These are phyloP conservation scores for Crax fasciolata DNA, from an alignment of 2,797 vertebrate species.

Conservation along the genomic window DNA sequence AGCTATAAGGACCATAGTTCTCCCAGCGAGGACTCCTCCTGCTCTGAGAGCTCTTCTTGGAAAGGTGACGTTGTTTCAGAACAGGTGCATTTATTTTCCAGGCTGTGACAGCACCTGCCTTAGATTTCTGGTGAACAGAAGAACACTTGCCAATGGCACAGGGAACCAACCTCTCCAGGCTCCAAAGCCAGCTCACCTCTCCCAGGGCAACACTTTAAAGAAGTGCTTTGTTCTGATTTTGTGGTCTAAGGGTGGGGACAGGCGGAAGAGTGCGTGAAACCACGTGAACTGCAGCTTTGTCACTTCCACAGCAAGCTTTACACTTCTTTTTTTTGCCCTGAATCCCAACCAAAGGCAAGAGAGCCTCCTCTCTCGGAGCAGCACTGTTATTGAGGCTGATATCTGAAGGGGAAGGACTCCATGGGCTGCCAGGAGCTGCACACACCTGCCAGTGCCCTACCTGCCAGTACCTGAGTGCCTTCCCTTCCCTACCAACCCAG, in stretches of 20 bases:
- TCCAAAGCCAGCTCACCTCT: background rate
- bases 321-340: background rate
- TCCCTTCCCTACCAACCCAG: background rate
- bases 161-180: background rate
- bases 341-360: background rate
- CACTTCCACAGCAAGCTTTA: background rate
- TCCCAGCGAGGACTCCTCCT: background rate
- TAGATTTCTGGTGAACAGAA: background rate
- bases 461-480: background rate
- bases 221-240: background rate
- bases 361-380: background rate
- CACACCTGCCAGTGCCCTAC: background rate
- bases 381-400: fast-evolving
- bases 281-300: background rate
- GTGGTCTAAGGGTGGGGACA: background rate
- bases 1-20: background rate
- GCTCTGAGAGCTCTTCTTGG: background rate
- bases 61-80: fast-evolving
- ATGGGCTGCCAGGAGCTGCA: fast-evolving
- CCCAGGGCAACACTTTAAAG: background rate
- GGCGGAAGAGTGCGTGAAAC: fast-evolving
- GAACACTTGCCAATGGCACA: background rate
- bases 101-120: background rate
- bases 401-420: fast-evolving
- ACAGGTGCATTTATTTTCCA: background rate